Conservation (phyloP, 2,113 vertebrate species). For the Phyllostomus discolor region DNA sequence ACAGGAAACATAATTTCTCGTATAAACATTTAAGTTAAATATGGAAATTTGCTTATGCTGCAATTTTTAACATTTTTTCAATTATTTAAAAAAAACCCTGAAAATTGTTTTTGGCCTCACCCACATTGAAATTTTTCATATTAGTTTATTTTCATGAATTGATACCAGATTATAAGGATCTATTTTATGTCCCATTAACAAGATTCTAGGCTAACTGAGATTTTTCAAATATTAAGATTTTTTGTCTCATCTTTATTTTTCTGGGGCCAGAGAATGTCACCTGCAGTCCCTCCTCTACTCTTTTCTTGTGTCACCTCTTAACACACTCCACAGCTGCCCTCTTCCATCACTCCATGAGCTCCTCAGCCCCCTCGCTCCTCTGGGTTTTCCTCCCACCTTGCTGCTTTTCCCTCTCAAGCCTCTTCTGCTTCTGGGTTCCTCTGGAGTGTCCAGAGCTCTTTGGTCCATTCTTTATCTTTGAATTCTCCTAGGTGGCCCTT, state of each 20-base stretch:
- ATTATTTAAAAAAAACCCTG: not conserved
- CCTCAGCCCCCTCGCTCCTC: accelerated
- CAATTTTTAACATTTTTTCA: not conserved
- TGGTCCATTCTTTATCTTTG: not conserved
- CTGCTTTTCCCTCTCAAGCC: not conserved
- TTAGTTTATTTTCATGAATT: not conserved
- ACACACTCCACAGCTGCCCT: not conserved
- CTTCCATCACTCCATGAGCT: no score
- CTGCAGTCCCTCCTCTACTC: not conserved
- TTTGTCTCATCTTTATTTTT: not conserved
- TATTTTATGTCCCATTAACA: not conserved
- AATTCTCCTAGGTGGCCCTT: not conserved
- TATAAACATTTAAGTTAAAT: constrained; percentile 27
- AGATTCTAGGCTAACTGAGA: not conserved
- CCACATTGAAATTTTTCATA: not conserved
- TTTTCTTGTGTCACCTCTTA: accelerated
- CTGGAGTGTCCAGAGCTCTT: not conserved
- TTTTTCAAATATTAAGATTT: not conserved
- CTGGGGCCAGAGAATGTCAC: not conserved
- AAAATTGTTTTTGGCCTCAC: constrained; percentile 18
- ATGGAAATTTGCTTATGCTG: not conserved
- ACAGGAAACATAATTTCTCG: constrained; percentile 12
- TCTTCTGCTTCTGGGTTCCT: not conserved
- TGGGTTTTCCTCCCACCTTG: not conserved
- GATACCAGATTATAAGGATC: not conserved